Conservation (phyloP, 2,797 vertebrate species). For the Tamandua tetradactyla region DNA sequence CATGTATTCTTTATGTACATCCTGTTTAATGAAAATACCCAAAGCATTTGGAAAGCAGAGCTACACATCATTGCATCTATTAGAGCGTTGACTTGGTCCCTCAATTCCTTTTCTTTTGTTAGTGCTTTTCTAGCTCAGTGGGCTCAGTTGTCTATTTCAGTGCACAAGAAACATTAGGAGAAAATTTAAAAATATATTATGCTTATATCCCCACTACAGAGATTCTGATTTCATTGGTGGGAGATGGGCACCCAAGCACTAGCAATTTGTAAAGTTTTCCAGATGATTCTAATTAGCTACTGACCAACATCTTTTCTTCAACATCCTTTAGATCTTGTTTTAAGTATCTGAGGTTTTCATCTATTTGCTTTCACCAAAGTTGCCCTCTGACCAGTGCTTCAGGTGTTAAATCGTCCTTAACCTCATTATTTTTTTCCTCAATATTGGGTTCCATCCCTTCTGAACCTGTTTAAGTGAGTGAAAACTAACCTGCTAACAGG, state of each 20-base stretch:
- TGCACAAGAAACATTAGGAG: not conserved
- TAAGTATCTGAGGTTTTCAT: not conserved
- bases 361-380: not conserved
- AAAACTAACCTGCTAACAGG: not conserved
- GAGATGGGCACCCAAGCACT: not conserved
- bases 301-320: too few relatives aligned
- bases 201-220: not conserved
- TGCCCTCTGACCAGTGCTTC: not conserved
- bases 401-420: not conserved
- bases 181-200: not conserved
- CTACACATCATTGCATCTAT: not conserved
- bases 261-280: not conserved
- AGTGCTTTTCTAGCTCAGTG: not conserved
- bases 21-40: not conserved
- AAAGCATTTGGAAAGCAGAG: not conserved
- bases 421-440: not conserved
- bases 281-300: too few relatives aligned
- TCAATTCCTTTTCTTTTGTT: not conserved
- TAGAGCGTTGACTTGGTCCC: not conserved
- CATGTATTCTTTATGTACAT: not conserved
- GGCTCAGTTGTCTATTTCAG: not conserved
- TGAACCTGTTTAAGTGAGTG: not conserved
- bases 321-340: rapidly evolving
- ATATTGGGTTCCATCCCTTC: not conserved
- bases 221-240: not conserved